Evolutionary conservation across 2,888 invertebrate genomes (phyloP), one percentile per base, ranked within the genome.

Genomic region (Lucinisca nassula): DNA sequence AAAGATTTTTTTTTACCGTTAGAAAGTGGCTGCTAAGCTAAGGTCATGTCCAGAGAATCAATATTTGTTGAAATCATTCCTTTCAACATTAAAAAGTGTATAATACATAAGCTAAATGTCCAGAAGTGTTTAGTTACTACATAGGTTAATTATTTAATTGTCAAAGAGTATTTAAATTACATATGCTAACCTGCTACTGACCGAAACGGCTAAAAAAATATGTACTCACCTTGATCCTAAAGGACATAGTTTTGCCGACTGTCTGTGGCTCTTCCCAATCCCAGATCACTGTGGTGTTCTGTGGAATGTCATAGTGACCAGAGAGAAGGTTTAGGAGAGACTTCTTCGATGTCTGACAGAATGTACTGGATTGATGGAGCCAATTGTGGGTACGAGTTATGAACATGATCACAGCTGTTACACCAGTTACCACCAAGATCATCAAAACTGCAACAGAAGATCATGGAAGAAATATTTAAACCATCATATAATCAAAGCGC

Each of bases 241-340:
- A 99, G 95, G 98, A 98, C 97, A 98, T 98, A 45, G 98, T 98
- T 96, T 98, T 98, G 67, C 99, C 99, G 35, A 99, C 99, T 21
- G 97, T 97, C 94, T 98, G 98, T 27, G 98, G 98, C 96, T 98
- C 98, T 87, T 97, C 97, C 99, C 99, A 99, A 93, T 98, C 98
- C 97, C 99, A 99, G 92, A 97, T 97, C 91, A 98, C 98, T 96
- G 97, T 98, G 96, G 98, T 98, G 96, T 98, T 98, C 92, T 98
- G 98, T 55, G 98, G 80, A 21, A 90, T 84, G 74, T 90, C 90
- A 74, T 87, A 90, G 40, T 86, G 90, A 0, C 90, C 88, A 21
- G 85, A 83, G 45, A 90, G 80, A 30, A 85, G 85, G 73, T 79
- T 84, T 21, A 88, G 61, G 24, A 77, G 51, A 3, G 78, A 79